Evolutionary conservation across 2,113 vertebrate species (phyloP).

Genomic region (Oceanites oceanicus): DNA sequence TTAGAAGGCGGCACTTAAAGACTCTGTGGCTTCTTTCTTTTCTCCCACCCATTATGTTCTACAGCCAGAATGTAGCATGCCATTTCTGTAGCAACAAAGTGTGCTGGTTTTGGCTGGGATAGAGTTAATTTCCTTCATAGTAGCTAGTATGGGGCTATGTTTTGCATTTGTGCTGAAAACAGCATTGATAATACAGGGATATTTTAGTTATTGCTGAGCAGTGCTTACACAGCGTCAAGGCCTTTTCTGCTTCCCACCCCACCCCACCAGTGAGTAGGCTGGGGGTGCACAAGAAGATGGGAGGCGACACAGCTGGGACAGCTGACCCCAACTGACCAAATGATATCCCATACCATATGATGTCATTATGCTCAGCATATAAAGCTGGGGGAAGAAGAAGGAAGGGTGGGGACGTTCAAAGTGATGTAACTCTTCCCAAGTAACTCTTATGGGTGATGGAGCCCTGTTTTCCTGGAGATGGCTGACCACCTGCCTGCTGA

Average conservation of each 20-base stretch:
- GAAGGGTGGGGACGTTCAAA: not conserved
- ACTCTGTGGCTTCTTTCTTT: not conserved
- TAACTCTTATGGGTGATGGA: fast-evolving
- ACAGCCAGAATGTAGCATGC: not conserved
- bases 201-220: not conserved
- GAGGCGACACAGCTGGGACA: not conserved
- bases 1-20: not conserved
- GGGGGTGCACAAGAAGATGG: not conserved
- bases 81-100: not conserved
- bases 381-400: not conserved
- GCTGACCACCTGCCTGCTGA: not conserved
- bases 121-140: not conserved
- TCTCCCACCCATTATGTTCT: not conserved
- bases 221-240: not conserved
- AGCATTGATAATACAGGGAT: not conserved
- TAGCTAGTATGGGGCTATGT: not conserved
- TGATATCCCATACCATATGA: not conserved
- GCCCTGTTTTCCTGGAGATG: not conserved
- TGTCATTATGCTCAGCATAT: not conserved
- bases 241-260: not conserved
- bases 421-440: not conserved
- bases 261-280: not conserved
- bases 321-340: not conserved
- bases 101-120: not conserved
- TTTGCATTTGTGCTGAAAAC: not conserved